Evolutionary conservation across 2,797 vertebrate species (phyloP), one percentile per base, ranked within the genome.

Genomic region (Clangula hyemalis): DNA sequence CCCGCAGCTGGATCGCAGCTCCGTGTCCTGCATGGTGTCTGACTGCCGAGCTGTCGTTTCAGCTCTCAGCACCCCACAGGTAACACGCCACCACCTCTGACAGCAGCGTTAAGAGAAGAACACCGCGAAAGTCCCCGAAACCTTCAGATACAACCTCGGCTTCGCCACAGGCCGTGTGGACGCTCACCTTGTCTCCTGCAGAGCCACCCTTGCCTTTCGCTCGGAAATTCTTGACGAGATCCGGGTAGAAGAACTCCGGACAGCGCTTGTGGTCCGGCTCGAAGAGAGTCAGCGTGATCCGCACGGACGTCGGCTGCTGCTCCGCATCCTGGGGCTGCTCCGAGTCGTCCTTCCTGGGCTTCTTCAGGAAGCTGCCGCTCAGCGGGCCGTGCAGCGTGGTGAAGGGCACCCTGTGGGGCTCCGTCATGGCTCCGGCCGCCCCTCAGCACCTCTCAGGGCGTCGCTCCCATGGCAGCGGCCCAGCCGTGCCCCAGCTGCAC

Each of bases 241-340:
- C 98, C 0, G 97, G 97, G 96, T 99, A 99, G 97, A 97, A 99
- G 96, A 99, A 99, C 94, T 99, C 99, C 0, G 99, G 98, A 27
- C 98, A 99, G 34, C 93, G 97, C 43, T 97, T 97, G 73, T 99
- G 98, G 69, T 99, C 98, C 0, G 99, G 97, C 86, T 99, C 98
- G 5, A 99, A 99, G 34, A 99, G 98, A 2, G 97, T 88, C 8
- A 99, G 96, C 1, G 98, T 95, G 57, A 98, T 98, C 1, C 99
- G 98, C 34, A 98, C 97, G 0, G 98, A 95, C 8, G 97, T 96
- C 3, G 94, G 96, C n/a, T 94, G 96, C 27, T 85, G 97, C 18
- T 97, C 98, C 17, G 72, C 79, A 6, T 92, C 94, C 38, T 95
- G 97, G 41, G 94, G 96, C 27, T 85, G 97, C 19, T 97, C 98